Evolutionary conservation across 2,113 vertebrate genomes (phyloP), one percentile per base, ranked within the genome.

Genomic region (Turnix velox): DNA sequence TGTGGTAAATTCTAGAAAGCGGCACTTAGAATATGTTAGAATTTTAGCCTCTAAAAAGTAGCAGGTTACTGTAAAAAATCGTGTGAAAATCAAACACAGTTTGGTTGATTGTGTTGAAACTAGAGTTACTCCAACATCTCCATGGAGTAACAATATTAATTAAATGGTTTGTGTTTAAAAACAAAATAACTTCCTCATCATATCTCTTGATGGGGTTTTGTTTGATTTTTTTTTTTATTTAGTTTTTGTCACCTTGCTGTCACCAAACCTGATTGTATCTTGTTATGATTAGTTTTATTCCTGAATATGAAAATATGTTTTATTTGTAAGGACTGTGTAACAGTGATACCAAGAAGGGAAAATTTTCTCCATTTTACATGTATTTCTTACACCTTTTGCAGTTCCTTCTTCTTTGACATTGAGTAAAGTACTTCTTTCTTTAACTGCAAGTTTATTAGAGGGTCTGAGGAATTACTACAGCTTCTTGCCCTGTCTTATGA

Each of bases 31-130:
- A 88, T 95, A 83, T 96, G 54, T 72, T 96, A 76, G 73, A 94
- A 85, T 88, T 79, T 68, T 72, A 89, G 27, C 75, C 62, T 91
- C 94, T 88, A 88, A 82, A 92, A 84, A 86, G n/a, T 89, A 94
- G 66, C 57, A 85, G 65, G 76, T 66, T 75, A 55, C 57, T 84
- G 63, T 61, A 54, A 84, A 93, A 54, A 58, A 33, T 1, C 3
- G 2, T 15, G 5, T 79, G 46, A 87, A 93, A 94, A 65, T 77
- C 31, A 31, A 90, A 79, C 52, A 84, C 74, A 80, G 19, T 66
- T 93, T 42, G 10, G 4, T 77, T 92, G 63, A 52, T 39, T 75
- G 68, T 96, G 48, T 17, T 89, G 81, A 84, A 82, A 40, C 71
- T 75, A 68, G 63, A 35, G 55, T 79, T 81, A 61, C 18, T 92